A percentile compares a stretch with the other conserved stretches of the same genome.
phyloP scores from a whole-genome alignment of 2,113 vertebrate species.

The Pterocles burchelli region DNA sequence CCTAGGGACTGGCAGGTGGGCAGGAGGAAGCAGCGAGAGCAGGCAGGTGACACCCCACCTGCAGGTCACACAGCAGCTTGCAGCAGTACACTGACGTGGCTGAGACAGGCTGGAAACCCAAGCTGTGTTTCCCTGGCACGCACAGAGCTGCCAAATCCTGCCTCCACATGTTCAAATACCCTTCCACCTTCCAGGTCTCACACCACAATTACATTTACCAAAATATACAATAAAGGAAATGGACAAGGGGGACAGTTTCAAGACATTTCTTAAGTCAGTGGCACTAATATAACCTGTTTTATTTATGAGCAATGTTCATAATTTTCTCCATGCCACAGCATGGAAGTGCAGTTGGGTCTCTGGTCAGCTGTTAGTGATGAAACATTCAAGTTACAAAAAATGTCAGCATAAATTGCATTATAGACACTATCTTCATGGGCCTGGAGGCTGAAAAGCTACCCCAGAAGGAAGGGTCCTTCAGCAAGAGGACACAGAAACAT shows the following conservation, averaged over 20 bases:
- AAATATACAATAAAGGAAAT: background rate
- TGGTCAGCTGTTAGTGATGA: background rate
- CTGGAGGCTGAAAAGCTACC: background rate
- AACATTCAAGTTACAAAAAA: background rate
- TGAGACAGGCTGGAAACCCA: background rate
- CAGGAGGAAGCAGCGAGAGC: background rate
- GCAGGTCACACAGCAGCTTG: background rate
- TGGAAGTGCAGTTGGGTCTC: background rate
- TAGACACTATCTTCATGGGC: background rate
- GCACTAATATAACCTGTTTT: background rate
- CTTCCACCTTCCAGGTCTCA: background rate
- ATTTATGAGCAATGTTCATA: background rate
- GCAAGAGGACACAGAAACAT: background rate
- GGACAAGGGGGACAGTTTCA: background rate
- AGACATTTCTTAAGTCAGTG: background rate
- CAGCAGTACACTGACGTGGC: background rate
- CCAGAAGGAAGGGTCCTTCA: background rate
- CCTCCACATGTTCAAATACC: background rate
- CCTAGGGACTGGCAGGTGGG: background rate
- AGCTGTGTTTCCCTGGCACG: background rate
- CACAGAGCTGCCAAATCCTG: background rate
- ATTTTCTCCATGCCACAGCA: accelerated
- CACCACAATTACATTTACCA: background rate
- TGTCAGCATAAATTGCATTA: background rate
- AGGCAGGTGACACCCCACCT: background rate